These are phyloP conservation scores for Oscheius sp. DNA, from an alignment of 2,888 invertebrate genomes.

Conservation along the genomic window DNA sequence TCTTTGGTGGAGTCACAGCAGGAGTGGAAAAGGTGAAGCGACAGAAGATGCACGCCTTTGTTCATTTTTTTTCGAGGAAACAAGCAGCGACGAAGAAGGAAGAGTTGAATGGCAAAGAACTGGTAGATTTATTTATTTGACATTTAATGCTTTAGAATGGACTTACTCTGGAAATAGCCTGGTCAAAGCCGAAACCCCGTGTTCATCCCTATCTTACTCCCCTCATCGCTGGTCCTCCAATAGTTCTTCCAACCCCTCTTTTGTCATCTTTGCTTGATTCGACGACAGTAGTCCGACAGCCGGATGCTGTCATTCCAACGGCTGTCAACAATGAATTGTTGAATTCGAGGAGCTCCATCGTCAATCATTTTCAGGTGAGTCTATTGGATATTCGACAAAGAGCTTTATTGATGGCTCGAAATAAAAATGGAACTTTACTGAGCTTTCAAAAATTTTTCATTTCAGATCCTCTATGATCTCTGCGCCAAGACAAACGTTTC, in stretches of 20 bases:
- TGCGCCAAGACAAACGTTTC: not conserved
- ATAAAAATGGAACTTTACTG: too few species aligned
- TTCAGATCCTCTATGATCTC: not conserved
- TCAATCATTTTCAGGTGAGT: constrained; percentile 10
- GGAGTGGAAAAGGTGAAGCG: constrained; percentile 25
- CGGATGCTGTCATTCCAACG: not conserved
- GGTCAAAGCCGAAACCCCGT: constrained; percentile 26
- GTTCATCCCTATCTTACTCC: not conserved
- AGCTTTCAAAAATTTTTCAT: too few species aligned
- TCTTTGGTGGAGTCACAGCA: constrained; percentile 8
- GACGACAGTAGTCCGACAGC: not conserved
- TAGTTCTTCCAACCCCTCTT: not conserved
- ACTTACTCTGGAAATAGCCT: constrained; percentile 7
- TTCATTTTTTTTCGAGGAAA: constrained; percentile 13
- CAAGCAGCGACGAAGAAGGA: constrained; percentile 7
- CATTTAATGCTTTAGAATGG: constrained; percentile 2
- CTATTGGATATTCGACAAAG: too few species aligned
- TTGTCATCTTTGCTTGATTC: not conserved
- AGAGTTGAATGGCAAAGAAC: not conserved
- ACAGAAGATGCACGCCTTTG: constrained; percentile 28
- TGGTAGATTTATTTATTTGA: not conserved
- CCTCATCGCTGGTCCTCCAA: not conserved
- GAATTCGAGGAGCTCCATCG: not conserved
- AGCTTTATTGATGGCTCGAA: too few species aligned
- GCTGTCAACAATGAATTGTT: not conserved